phyloP scores from a whole-genome alignment of 2,888 invertebrate species.

The Pachliopta kotzebuea region DNA sequence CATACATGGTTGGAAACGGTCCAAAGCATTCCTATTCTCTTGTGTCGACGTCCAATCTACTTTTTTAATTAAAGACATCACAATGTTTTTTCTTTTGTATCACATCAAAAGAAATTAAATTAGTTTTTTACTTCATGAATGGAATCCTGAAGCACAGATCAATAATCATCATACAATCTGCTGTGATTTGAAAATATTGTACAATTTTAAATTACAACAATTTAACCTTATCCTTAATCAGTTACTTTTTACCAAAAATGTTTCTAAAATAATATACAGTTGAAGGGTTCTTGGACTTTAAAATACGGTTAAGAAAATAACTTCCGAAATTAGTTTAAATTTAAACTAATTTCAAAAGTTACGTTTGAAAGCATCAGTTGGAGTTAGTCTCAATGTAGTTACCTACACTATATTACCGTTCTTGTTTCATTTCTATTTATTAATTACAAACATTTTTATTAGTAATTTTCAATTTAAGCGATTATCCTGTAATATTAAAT shows the following conservation, averaged over 20 bases:
- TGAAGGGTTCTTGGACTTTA: not conserved
- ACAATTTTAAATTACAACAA: no score
- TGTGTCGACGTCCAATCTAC: not conserved
- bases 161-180: no score
- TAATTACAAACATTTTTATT: not conserved
- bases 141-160: no score
- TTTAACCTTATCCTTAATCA: no score
- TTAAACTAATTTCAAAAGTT: not conserved
- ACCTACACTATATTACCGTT: not conserved
- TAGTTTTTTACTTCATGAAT: not conserved
- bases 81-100: not conserved
- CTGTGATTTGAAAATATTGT: no score
- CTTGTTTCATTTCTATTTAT: not conserved
- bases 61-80: constrained; percentile 5
- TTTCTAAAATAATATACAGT: not conserved
- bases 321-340: not conserved
- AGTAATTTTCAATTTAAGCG: no score
- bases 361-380: not conserved
- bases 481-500: no score
- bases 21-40: not conserved
- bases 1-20: not conserved
- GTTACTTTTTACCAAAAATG: not conserved
- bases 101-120: not conserved
- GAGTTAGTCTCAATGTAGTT: not conserved
- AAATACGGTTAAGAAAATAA: not conserved